Evolutionary conservation across 2,888 invertebrate genomes (phyloP), one percentile per base, ranked within the genome.

Genomic region (Amiota communis): DNA sequence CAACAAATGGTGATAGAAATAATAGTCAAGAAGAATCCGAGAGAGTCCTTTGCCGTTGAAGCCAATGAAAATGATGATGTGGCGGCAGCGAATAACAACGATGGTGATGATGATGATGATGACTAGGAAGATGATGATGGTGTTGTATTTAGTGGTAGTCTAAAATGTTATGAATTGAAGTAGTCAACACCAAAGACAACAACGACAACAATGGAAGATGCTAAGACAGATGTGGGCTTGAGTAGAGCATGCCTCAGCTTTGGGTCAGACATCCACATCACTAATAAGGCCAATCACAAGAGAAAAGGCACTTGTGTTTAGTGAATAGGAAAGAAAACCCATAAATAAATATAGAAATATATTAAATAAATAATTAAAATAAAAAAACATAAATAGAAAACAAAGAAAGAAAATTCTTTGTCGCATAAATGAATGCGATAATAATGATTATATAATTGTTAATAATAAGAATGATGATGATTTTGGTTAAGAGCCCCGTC

Each of bases 301-400:
- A 63, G 90, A 90, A 80, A 86, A 90, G 81, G 89, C 87, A 78
- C 83, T 89, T 81, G 23, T 23, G 0, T 89, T 89, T 83, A 89
- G 89, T 86, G 90, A 90, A 86, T 90, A 89, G 83, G 81, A 49
- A n/a, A n/a, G n/a, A n/a, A n/a, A n/a, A 61, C 49, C 36, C 36
- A 70, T 46, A 68, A 56, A 67, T 70, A 70, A 74, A 76, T 73
- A 75, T 72, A n/a, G n/a, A n/a, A 73, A 73, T 70, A 51, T n/a
- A 71, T 69, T 74, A 68, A 65, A 74, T 74, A 72, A 72, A 73
- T 72, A 63, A 75, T 76, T 73, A 64, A 71, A 64, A 72, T 47
- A 64, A 23, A 70, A 59, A 57, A 71, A 36, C 47, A 68, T 67
- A 71, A 36, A 73, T 75, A 53, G 77, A 80, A 75, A 79, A 75